A percentile compares a stretch with the other conserved stretches of the same genome.
These are phyloP conservation scores for Eufriesea mexicana DNA, from an alignment of 1,140 invertebrate species.

Conservation along the genomic window DNA sequence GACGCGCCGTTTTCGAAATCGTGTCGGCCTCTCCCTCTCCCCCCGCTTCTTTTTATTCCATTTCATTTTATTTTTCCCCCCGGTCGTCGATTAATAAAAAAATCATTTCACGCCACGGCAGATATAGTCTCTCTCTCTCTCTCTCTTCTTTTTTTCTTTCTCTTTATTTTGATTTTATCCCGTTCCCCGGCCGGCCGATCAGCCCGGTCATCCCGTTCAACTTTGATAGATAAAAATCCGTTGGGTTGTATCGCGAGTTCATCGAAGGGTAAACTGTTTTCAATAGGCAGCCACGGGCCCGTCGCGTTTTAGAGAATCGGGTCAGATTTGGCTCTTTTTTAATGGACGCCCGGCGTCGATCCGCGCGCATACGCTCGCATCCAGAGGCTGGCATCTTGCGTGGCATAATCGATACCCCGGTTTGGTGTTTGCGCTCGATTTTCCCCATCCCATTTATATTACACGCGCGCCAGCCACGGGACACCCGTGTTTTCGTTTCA, in stretches of 20 bases:
- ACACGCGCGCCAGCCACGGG: too few species aligned
- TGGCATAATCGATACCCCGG: slow-evolving; percentile 21
- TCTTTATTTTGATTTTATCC: not conserved
- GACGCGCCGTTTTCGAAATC: slow-evolving; percentile 19
- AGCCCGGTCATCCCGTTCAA: not conserved
- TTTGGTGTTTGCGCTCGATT: not conserved
- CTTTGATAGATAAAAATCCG: slow-evolving; percentile 24
- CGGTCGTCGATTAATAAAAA: slow-evolving; percentile 28
- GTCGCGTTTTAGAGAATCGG: not conserved
- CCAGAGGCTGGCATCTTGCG: slow-evolving; percentile 7
- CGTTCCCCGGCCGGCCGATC: too few species aligned
- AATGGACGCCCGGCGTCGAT: slow-evolving; percentile 3
- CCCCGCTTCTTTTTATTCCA: too few species aligned
- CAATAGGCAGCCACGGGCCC: not conserved
- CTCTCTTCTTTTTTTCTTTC: not conserved
- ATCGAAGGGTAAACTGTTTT: slow-evolving; percentile 30
- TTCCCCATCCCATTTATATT: not conserved
- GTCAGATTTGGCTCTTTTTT: slow-evolving; percentile 27
- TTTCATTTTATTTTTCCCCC: not conserved
- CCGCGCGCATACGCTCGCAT: not conserved
- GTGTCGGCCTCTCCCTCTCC: not conserved
- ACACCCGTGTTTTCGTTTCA: not conserved
- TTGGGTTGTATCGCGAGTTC: not conserved
- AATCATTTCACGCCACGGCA: slow-evolving; percentile 9
- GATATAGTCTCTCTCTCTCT: not conserved